These are phyloP conservation scores for Podocnemis expansa DNA, from an alignment of 2,113 vertebrate species.

Conservation along the genomic window DNA sequence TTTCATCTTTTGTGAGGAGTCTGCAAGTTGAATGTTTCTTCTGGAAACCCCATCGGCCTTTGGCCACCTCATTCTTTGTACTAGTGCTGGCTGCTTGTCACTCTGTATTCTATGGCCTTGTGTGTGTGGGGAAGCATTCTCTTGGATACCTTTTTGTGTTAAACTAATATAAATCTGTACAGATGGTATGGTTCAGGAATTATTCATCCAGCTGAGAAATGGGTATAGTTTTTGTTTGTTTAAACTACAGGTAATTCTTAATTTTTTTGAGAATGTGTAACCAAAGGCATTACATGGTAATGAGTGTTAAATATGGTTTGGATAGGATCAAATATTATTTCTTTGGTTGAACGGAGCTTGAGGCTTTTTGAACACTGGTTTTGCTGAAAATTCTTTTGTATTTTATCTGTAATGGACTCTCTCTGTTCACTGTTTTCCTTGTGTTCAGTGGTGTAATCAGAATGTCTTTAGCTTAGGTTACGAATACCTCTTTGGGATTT, in stretches of 20 bases:
- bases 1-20: conserved; percentile 48
- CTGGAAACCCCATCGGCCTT: conserved; percentile 1
- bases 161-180: conserved; percentile 64
- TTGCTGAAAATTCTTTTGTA: background rate
- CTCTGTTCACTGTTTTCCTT: conserved; percentile 45
- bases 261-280: background rate
- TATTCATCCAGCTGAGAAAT: background rate
- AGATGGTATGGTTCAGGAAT: conserved; percentile 53
- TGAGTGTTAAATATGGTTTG: conserved; percentile 41
- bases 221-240: conserved; percentile 16
- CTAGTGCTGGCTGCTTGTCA: conserved; percentile 38
- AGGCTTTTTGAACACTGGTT: conserved; percentile 38
- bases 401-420: conserved; percentile 54
- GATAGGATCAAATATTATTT: conserved; percentile 42
- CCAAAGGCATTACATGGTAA: conserved; percentile 23
- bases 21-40: conserved; percentile 27
- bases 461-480: conserved; percentile 54
- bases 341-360: conserved; percentile 58
- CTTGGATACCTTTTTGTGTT: conserved; percentile 63
- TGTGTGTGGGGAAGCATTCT: conserved; percentile 58
- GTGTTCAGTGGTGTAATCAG: conserved; percentile 51
- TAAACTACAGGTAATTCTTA: background rate
- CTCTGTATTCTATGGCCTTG: conserved; percentile 57
- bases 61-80: conserved; percentile 22
- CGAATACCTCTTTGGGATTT: conserved; percentile 2